Evolutionary conservation across 2,797 vertebrate genomes (phyloP).

Genomic region (Pyrocephalus nanus): DNA sequence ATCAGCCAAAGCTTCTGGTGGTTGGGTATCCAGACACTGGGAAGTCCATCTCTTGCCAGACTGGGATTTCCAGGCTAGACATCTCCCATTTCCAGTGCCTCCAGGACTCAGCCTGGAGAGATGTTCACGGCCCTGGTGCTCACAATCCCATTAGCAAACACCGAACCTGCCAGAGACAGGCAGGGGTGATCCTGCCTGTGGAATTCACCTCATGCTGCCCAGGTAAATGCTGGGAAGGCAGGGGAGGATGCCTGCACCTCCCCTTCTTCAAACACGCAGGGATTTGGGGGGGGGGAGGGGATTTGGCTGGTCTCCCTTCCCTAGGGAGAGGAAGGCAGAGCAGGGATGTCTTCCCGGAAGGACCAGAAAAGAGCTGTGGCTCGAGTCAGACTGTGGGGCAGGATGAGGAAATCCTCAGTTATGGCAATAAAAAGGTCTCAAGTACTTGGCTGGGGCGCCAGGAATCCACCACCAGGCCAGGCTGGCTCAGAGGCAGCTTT

Average conservation of each 20-base stretch:
- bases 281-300: neutral
- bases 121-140: neutral
- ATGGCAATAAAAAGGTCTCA: conserved; percentile 25
- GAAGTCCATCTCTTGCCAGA: neutral
- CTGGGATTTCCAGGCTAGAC: neutral
- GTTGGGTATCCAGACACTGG: too few relatives aligned
- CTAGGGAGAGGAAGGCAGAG: neutral
- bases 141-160: neutral
- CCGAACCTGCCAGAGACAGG: neutral
- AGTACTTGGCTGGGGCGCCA: neutral
- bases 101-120: neutral
- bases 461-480: neutral
- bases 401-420: conserved; percentile 49
- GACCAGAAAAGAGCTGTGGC: neutral
- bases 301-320: neutral
- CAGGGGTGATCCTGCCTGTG: neutral
- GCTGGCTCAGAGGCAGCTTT: neutral
- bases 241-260: neutral
- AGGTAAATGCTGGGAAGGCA: neutral
- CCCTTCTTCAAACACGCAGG: neutral
- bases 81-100: neutral
- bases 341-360: conserved; percentile 35
- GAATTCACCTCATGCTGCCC: neutral
- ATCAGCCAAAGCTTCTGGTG: neutral
- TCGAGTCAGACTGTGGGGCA: neutral